Percentiles rank a stretch among this genome's conserved stretches.
phyloP scores from a whole-genome alignment of 2,113 vertebrate genomes.

The Leuciscus idus region DNA sequence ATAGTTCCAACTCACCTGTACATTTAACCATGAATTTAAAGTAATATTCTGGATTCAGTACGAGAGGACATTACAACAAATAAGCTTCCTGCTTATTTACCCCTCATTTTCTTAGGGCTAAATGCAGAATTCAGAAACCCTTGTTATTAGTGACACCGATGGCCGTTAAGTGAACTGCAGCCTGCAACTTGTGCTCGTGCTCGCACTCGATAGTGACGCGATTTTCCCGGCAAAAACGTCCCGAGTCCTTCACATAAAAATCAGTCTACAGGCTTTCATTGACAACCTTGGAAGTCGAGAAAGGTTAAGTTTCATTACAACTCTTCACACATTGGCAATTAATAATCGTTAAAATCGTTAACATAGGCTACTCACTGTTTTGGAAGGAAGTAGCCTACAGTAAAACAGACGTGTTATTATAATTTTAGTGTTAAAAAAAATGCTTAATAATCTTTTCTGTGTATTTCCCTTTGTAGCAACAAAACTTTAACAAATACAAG shows the following conservation, averaged over 20 bases:
- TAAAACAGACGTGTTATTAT: not conserved
- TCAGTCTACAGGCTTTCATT: no score
- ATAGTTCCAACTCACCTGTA: not conserved
- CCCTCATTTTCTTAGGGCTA: not conserved
- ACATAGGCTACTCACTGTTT: not conserved
- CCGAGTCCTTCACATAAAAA: no score
- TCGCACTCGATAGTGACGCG: no score
- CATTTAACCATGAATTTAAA: conserved; percentile 41
- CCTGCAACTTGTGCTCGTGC: no score
- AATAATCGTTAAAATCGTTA: not conserved
- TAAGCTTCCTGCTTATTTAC: not conserved
- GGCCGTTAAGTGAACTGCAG: no score
- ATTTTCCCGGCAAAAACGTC: no score
- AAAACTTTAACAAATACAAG: no score
- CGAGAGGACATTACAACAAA: not conserved
- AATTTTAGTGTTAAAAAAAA: not conserved
- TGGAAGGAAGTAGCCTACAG: not conserved
- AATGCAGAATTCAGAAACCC: no score
- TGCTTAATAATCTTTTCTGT: not conserved
- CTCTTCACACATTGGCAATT: no score
- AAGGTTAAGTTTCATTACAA: no score
- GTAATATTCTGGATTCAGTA: not conserved
- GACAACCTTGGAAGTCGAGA: no score
- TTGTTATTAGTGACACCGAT: no score
- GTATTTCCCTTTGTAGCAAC: not conserved